These are phyloP conservation scores for Poecilia picta DNA, from an alignment of 2,797 vertebrate species.

Conservation along the genomic window DNA sequence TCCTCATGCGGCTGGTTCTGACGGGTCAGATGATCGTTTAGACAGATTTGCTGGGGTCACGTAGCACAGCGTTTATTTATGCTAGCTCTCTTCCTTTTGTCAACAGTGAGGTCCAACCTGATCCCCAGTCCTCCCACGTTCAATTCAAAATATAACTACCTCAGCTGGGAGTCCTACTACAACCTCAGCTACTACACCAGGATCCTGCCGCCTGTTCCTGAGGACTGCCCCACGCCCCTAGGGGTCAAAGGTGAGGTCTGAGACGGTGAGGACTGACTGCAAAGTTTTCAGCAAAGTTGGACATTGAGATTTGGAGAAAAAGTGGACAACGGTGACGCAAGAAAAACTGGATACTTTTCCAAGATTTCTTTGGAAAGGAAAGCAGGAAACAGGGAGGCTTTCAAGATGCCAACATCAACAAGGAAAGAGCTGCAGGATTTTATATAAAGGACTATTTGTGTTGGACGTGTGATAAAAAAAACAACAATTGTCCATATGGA, in stretches of 20 bases:
- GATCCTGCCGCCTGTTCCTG: constrained; percentile 88
- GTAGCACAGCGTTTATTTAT: background rate
- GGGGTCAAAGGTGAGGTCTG: constrained; percentile 88
- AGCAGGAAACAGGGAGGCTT: background rate
- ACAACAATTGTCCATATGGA: background rate
- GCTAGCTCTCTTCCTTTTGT: background rate
- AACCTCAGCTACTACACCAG: constrained; percentile 94
- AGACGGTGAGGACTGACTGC: background rate
- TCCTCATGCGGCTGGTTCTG: constrained; percentile 90
- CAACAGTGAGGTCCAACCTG: constrained; percentile 88
- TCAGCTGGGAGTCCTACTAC: constrained; percentile 94
- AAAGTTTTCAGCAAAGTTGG: background rate
- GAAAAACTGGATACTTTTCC: background rate
- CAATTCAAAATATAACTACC: constrained; percentile 90
- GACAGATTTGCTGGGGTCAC: background rate
- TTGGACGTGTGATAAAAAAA: background rate
- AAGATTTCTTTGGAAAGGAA: background rate
- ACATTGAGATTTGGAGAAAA: background rate
- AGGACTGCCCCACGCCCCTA: constrained; percentile 89
- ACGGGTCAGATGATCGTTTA: constrained; percentile 78
- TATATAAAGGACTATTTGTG: background rate
- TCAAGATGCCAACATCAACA: background rate
- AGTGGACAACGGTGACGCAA: background rate
- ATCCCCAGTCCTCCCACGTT: constrained; percentile 95
- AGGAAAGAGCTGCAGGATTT: background rate